A percentile compares a stretch with the other conserved stretches of the same genome.
Conservation (phyloP, 1,140 invertebrate genomes). For the Drosophila eugracilis region DNA sequence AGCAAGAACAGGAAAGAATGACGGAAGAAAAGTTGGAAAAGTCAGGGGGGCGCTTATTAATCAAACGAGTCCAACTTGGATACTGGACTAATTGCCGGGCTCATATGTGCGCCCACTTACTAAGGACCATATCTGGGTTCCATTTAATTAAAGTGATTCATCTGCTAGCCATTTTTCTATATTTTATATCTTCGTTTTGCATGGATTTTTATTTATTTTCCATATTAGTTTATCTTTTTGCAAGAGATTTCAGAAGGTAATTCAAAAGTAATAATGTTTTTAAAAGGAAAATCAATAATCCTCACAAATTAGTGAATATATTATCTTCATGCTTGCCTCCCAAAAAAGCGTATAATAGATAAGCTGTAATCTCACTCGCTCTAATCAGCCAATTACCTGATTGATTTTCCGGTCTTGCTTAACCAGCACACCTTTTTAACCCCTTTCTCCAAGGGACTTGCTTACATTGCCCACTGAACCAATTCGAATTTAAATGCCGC, state of each 20-base stretch:
- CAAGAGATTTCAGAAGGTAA: no score
- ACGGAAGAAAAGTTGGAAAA: slow-evolving; percentile 1
- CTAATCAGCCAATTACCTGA: slow-evolving; percentile 21
- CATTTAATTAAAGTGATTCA: slow-evolving; percentile 39
- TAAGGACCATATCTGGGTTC: slow-evolving; percentile 5
- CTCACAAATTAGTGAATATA: no score
- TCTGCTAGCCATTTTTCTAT: slow-evolving; percentile 8
- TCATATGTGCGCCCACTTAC: slow-evolving; percentile 25
- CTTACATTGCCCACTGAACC: slow-evolving; percentile 35
- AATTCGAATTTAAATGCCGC: slow-evolving; percentile 34
- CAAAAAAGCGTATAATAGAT: no score
- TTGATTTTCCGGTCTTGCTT: slow-evolving; percentile 20
- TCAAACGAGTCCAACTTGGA: slow-evolving; percentile 46
- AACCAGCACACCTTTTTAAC: background rate
- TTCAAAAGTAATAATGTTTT: no score
- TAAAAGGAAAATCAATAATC: no score
- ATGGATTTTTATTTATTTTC: no score
- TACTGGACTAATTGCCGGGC: slow-evolving; percentile 36
- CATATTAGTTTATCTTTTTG: no score
- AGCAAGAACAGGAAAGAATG: background rate
- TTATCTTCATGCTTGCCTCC: no score
- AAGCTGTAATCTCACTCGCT: no score
- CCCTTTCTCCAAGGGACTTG: slow-evolving; percentile 1
- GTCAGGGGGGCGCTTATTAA: slow-evolving; percentile 50
- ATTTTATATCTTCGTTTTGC: background rate